A percentile compares a stretch with the other conserved stretches of the same genome.
phyloP scores from a whole-genome alignment of 1,140 invertebrate genomes.

The Papilio machaon region DNA sequence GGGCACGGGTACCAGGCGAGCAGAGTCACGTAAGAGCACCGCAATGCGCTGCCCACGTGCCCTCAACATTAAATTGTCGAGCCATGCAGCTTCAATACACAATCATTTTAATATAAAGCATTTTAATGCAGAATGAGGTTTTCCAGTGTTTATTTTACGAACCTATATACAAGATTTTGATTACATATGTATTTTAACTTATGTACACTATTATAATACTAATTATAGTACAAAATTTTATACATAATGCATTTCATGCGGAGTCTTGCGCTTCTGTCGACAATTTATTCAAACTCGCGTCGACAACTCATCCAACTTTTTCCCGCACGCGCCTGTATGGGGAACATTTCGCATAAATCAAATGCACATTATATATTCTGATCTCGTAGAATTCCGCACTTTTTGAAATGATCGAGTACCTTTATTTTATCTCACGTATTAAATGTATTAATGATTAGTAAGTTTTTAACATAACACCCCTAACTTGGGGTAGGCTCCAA shows the following conservation, averaged over 20 bases:
- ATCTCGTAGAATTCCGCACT: neutral
- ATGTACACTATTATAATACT: neutral
- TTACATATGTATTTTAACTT: no score
- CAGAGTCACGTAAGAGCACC: conserved; percentile 35
- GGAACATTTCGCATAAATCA: conserved; percentile 31
- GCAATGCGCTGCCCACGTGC: conserved; percentile 37
- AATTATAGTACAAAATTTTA: neutral
- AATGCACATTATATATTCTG: conserved; percentile 10
- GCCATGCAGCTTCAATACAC: conserved; percentile 20
- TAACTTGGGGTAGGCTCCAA: no score
- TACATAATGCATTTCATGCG: neutral
- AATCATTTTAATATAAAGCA: conserved; percentile 26
- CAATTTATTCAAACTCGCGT: conserved; percentile 22
- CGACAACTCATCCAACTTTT: conserved; percentile 31
- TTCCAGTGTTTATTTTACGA: neutral
- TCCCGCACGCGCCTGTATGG: conserved; percentile 14
- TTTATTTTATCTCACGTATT: neutral
- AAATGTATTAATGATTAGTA: no score
- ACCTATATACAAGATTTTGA: no score
- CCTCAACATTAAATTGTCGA: conserved; percentile 27
- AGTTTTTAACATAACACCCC: no score
- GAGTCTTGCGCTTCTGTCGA: neutral
- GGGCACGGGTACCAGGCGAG: conserved; percentile 23
- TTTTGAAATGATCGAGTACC: neutral
- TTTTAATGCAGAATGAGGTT: neutral